These are phyloP conservation scores for Coleophora flavipennella DNA, from an alignment of 2,888 invertebrate genomes.

Conservation along the genomic window DNA sequence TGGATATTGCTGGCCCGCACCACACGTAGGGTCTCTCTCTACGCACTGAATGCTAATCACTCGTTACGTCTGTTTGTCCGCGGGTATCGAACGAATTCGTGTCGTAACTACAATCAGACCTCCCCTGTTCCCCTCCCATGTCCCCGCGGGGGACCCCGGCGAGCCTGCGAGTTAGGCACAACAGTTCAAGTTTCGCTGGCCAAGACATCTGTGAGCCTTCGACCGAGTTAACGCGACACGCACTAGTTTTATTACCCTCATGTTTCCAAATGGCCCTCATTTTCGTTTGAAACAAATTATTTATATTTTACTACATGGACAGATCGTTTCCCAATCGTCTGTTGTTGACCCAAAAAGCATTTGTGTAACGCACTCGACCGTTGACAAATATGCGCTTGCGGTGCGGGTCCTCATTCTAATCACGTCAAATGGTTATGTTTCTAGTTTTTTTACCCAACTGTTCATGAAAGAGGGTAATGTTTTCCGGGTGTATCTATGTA, in stretches of 20 bases:
- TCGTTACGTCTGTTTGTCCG: slow-evolving; percentile 45
- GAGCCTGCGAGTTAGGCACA: slow-evolving; percentile 24
- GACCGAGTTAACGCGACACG: slow-evolving; percentile 65
- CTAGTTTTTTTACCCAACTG: too few species aligned
- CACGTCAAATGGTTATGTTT: too few species aligned
- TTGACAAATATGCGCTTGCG: slow-evolving; percentile 59
- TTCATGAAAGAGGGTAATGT: too few species aligned
- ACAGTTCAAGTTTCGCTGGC: slow-evolving; percentile 40
- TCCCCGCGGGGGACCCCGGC: slow-evolving; percentile 16
- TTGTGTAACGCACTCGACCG: slow-evolving; percentile 61
- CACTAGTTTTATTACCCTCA: slow-evolving; percentile 73
- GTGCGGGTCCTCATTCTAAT: slow-evolving; percentile 31
- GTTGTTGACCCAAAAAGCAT: slow-evolving; percentile 65
- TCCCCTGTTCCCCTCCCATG: slow-evolving; percentile 24
- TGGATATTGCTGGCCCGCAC: slow-evolving; percentile 34
- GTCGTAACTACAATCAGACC: slow-evolving; percentile 34
- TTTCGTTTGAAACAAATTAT: slow-evolving; percentile 66
- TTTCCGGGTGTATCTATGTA: too few species aligned
- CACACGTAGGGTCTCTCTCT: slow-evolving; percentile 48
- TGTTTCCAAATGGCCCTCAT: slow-evolving; percentile 72
- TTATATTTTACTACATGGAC: slow-evolving; percentile 68
- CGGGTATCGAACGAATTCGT: slow-evolving; percentile 42
- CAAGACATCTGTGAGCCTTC: slow-evolving; percentile 39
- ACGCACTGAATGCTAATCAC: slow-evolving; percentile 60
- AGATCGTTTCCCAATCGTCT: slow-evolving; percentile 69